phyloP scores from a whole-genome alignment of 1,140 invertebrate genomes.

The Brachionus rubens region DNA sequence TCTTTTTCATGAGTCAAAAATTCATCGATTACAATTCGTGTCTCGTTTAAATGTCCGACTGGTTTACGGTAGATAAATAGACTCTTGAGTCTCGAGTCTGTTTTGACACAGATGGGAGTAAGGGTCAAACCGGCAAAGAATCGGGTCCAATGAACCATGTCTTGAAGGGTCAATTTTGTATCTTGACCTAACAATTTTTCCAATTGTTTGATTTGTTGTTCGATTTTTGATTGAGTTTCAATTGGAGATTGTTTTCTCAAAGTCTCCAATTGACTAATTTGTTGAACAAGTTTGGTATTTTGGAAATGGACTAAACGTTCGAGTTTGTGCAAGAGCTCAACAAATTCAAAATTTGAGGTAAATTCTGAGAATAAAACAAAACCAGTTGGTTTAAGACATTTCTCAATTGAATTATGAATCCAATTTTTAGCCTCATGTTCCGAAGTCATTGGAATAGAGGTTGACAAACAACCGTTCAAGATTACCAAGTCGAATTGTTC shows the following conservation, averaged over 20 bases:
- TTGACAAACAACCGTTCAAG: neutral
- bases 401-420: neutral
- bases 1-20: neutral
- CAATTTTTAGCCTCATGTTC: slow-evolving; percentile 5
- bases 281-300: neutral
- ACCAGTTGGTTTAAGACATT: neutral
- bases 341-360: slow-evolving; percentile 32
- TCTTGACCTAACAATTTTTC: slow-evolving; percentile 3
- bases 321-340: neutral
- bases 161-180: neutral
- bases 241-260: neutral
- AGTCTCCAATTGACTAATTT: slow-evolving; percentile 18
- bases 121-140: neutral
- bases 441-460: neutral
- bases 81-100: neutral
- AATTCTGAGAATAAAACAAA: neutral
- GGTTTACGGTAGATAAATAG: neutral
- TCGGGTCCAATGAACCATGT: neutral
- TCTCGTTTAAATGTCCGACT: neutral
- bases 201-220: slow-evolving; percentile 30
- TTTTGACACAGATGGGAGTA: neutral
- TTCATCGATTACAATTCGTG: slow-evolving; percentile 8
- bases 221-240: neutral
- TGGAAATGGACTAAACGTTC: neutral
- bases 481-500: neutral